Evolutionary conservation across 2,797 vertebrate genomes (phyloP).

Genomic region (Phrynocephalus forsythii): DNA sequence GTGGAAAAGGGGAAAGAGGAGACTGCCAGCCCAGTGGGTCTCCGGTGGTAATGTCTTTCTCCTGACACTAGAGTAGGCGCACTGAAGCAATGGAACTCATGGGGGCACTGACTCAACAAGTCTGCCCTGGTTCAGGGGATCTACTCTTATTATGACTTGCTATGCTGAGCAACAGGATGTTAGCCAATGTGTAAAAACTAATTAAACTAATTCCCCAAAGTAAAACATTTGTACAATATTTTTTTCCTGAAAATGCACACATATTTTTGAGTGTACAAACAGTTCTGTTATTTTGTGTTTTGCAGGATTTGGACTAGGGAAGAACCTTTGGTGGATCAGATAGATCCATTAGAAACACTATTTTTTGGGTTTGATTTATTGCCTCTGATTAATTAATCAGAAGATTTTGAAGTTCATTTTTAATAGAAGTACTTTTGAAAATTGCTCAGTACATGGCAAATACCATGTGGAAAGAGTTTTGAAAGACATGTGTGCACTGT

Average conservation of each 20-base stretch:
- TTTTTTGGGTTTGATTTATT: no score
- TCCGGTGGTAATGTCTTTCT: no score
- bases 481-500: not conserved
- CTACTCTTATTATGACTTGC: no score
- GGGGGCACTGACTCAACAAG: no score
- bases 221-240: not conserved
- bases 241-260: not conserved
- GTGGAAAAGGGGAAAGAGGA: conserved; percentile 4
- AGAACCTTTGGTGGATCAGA: not conserved
- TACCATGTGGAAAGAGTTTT: not conserved
- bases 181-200: not conserved
- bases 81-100: no score
- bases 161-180: no score
- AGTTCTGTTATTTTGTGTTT: not conserved
- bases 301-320: not conserved
- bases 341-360: not conserved
- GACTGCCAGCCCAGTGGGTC: no score
- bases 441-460: not conserved
- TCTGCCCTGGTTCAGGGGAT: no score
- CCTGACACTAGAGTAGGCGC: not conserved
- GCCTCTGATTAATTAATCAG: not conserved
- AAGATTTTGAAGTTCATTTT: not conserved
- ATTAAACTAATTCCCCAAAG: not conserved
- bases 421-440: not conserved
- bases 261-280: not conserved